phyloP scores from a whole-genome alignment of 2,797 vertebrate genomes.

The Tarsius wallacei region DNA sequence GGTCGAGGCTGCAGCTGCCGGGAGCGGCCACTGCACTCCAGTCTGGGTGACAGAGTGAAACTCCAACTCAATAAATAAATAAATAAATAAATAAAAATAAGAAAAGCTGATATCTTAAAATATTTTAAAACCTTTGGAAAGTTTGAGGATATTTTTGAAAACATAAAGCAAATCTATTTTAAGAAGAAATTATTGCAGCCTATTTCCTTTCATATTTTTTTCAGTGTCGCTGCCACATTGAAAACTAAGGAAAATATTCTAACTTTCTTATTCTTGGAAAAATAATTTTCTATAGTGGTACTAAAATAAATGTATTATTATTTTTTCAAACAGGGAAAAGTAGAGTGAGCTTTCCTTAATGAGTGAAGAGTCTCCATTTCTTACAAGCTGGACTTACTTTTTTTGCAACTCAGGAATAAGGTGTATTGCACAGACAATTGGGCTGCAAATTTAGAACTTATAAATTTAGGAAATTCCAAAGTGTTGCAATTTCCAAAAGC shows the following conservation, averaged over 20 bases:
- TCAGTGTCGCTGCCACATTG: neutral
- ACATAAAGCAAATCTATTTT: neutral
- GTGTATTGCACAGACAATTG: conserved; percentile 55
- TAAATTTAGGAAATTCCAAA: conserved; percentile 63
- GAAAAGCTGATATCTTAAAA: neutral
- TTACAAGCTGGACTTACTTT: neutral
- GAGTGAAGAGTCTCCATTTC: conserved; percentile 10
- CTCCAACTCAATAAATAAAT: too few relatives aligned
- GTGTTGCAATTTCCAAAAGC: conserved; percentile 14
- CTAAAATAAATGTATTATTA: neutral
- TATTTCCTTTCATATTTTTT: neutral
- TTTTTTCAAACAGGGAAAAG: conserved; percentile 3
- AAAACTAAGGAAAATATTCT: conserved; percentile 35
- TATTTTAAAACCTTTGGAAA: conserved; percentile 2
- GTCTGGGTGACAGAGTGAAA: too few relatives aligned
- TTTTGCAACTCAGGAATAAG: neutral
- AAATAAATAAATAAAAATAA: too few relatives aligned
- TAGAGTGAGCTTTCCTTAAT: conserved; percentile 33
- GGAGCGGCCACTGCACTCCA: too few relatives aligned
- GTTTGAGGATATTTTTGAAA: conserved; percentile 14
- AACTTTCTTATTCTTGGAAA: neutral
- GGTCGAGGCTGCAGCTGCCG: too few relatives aligned
- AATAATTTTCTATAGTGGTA: conserved; percentile 43
- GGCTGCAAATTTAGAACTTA: conserved; percentile 50
- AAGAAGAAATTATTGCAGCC: neutral